Evolutionary conservation across 2,113 vertebrate genomes (phyloP).

Genomic region (Aepyceros melampus): DNA sequence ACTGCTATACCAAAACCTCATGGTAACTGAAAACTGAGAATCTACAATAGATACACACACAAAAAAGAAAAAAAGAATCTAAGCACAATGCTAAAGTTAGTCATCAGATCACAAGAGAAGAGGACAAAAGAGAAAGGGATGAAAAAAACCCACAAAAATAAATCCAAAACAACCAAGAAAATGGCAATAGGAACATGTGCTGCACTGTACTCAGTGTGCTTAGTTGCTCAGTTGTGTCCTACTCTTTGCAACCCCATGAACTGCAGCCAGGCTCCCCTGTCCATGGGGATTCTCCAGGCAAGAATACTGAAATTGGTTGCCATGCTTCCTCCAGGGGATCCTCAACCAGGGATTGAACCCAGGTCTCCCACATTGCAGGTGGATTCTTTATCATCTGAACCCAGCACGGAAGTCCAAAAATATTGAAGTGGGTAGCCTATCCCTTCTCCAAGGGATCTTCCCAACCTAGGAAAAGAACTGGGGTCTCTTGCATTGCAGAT

Average conservation of each 20-base stretch:
- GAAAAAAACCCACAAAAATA: background rate
- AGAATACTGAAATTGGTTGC: background rate
- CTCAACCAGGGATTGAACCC: background rate
- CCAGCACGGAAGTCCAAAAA: background rate
- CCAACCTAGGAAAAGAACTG: background rate
- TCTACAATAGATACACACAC: background rate
- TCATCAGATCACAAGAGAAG: background rate
- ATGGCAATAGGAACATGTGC: background rate
- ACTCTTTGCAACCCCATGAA: background rate
- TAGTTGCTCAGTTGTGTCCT: background rate
- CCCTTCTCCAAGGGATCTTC: background rate
- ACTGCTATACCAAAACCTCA: background rate
- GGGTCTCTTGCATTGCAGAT: background rate
- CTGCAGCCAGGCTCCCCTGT: background rate
- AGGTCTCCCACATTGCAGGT: background rate
- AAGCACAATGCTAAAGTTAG: background rate
- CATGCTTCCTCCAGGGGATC: background rate
- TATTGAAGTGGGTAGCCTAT: background rate
- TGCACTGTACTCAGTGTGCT: rapidly evolving
- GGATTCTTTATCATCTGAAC: background rate
- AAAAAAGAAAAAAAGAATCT: background rate
- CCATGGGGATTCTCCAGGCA: background rate
- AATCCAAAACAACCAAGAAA: background rate
- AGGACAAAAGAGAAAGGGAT: background rate
- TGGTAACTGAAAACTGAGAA: background rate